A percentile compares a stretch with the other conserved stretches of the same genome.
phyloP scores from a whole-genome alignment of 64 coral and sea anemone genomes.

The Hydrozoanthus tunicans region DNA sequence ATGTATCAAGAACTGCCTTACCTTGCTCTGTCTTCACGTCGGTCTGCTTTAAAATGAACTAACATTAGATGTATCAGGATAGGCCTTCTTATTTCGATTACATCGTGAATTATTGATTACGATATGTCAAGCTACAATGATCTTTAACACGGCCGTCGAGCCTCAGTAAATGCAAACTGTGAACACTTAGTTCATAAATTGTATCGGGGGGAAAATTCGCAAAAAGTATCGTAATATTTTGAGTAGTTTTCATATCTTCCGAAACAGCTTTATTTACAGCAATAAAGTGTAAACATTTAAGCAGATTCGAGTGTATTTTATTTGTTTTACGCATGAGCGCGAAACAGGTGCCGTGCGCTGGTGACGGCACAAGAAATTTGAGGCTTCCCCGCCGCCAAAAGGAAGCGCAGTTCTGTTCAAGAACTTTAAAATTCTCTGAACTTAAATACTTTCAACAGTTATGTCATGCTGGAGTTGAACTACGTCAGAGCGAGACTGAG shows the following conservation, averaged over 20 bases:
- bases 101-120: constrained; percentile 30
- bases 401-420: not conserved
- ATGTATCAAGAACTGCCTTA: not conserved
- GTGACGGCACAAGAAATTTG: not conserved
- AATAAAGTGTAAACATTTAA: not conserved
- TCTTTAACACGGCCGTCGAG: constrained; percentile 46
- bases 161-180: not conserved
- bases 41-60: constrained; percentile 34
- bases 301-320: not conserved
- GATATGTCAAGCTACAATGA: constrained; percentile 23
- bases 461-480: not conserved
- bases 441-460: not conserved
- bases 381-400: not conserved
- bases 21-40: constrained; percentile 19
- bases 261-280: not conserved
- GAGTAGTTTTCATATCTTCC: not conserved
- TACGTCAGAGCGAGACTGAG: not conserved
- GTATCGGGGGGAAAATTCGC: not conserved
- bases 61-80: constrained; percentile 11
- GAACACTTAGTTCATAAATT: not conserved
- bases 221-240: not conserved
- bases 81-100: constrained; percentile 17
- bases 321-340: constrained; percentile 11
- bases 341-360: not conserved
- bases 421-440: not conserved